Evolutionary conservation across 35 echinoderm and acorn worm genomes (phyloP).

Genomic region (Apostichopus californicus): DNA sequence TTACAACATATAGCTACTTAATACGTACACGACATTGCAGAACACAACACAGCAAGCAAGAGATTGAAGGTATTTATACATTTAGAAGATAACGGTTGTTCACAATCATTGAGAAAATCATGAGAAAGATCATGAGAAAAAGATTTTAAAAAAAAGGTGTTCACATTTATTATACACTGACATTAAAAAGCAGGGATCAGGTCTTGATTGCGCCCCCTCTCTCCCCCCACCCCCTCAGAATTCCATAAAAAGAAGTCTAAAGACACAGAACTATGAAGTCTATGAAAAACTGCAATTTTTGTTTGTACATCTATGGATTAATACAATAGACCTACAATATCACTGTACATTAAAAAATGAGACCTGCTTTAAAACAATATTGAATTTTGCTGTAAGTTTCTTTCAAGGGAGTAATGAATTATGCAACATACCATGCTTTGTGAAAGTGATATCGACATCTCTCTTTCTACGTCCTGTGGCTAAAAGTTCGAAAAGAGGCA

Average conservation of each 20-base stretch:
- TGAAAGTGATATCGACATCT: background rate
- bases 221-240: too few relatives aligned
- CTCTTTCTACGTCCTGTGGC: constrained; percentile 5
- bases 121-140: too few relatives aligned
- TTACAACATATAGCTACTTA: background rate
- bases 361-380: background rate
- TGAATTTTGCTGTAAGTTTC: background rate
- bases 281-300: too few relatives aligned
- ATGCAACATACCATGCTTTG: background rate
- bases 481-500: background rate
- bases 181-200: too few relatives aligned
- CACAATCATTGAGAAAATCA: too few relatives aligned
- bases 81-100: background rate
- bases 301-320: background rate
- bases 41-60: background rate
- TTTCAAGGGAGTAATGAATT: background rate
- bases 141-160: too few relatives aligned
- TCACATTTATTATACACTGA: too few relatives aligned
- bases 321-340: background rate
- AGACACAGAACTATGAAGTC: too few relatives aligned
- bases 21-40: background rate
- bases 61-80: background rate
- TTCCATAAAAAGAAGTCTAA: too few relatives aligned
- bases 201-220: too few relatives aligned
- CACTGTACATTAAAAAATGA: background rate